A percentile compares a stretch with the other conserved stretches of the same genome.
These are phyloP conservation scores for Gopherus flavomarginatus DNA, from an alignment of 2,113 vertebrate genomes.

Conservation along the genomic window DNA sequence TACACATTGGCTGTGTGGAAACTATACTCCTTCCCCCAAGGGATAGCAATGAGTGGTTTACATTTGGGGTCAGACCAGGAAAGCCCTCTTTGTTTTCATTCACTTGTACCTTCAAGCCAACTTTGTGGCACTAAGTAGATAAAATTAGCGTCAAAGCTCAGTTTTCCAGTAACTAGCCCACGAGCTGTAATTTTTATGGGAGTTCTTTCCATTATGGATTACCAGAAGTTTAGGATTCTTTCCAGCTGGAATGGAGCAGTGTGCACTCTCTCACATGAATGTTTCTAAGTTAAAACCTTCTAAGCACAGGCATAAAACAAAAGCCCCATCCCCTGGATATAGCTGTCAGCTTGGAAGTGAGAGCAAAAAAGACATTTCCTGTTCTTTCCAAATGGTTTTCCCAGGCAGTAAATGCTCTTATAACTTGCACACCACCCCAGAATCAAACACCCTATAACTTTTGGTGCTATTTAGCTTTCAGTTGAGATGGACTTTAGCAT, in stretches of 20 bases:
- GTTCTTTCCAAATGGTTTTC: background rate
- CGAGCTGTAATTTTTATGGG: slow-evolving; percentile 25
- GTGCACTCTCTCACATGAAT: background rate
- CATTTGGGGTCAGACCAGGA: background rate
- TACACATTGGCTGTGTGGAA: background rate
- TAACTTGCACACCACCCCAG: background rate
- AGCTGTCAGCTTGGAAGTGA: background rate
- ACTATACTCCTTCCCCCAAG: background rate
- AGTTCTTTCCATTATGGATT: slow-evolving; percentile 5
- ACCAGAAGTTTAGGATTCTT: background rate
- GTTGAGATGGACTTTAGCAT: background rate
- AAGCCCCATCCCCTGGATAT: background rate
- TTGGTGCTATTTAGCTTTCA: background rate
- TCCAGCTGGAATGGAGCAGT: slow-evolving; percentile 30
- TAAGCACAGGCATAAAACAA: slow-evolving; percentile 35
- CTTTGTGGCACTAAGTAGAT: background rate
- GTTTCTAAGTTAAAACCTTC: slow-evolving; percentile 22
- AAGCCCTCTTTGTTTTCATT: background rate
- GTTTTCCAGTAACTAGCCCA: background rate
- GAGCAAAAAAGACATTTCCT: background rate
- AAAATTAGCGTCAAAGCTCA: background rate
- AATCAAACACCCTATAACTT: background rate
- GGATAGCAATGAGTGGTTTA: background rate
- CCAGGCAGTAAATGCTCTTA: background rate
- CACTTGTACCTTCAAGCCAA: background rate